A percentile compares a stretch with the other conserved stretches of the same genome.
Evolutionary conservation across 1,140 invertebrate genomes (phyloP).

Genomic region (Euschistus heros): DNA sequence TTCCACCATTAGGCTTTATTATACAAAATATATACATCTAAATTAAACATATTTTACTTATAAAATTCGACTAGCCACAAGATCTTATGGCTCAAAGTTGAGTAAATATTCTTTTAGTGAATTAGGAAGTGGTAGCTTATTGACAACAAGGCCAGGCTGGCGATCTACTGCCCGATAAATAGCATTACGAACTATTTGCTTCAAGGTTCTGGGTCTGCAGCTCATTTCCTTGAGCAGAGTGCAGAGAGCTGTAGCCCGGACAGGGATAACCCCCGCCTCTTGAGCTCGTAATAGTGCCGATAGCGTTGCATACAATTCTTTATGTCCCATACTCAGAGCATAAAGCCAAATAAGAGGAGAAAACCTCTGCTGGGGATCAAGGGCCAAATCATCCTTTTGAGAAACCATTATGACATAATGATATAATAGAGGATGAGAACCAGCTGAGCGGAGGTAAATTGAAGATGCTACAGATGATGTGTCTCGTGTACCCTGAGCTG

Average conservation of each 20-base stretch:
- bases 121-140: slow-evolving; percentile 52
- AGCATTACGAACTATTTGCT: slow-evolving; percentile 52
- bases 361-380: slow-evolving; percentile 50
- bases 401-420: slow-evolving; percentile 57
- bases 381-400: slow-evolving; percentile 53
- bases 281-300: slow-evolving; percentile 48
- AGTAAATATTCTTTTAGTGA: slow-evolving; percentile 57
- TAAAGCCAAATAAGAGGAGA: slow-evolving; percentile 53
- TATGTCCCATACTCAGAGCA: slow-evolving; percentile 55
- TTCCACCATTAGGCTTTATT: no score
- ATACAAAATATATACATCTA: no score
- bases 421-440: slow-evolving; percentile 39
- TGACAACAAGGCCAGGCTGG: slow-evolving; percentile 49
- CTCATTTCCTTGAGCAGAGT: slow-evolving; percentile 48
- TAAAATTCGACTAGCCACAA: no score
- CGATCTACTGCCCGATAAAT: slow-evolving; percentile 51
- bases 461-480: slow-evolving; percentile 27
- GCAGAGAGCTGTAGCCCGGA: slow-evolving; percentile 48
- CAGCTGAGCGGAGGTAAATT: slow-evolving; percentile 22
- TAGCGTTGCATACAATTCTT: slow-evolving; percentile 48
- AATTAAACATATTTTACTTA: no score
- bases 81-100: slow-evolving; percentile 45
- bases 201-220: slow-evolving; percentile 48
- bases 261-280: slow-evolving; percentile 53
- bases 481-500: slow-evolving; percentile 16